Conservation (phyloP, 2,797 vertebrate species). For the Adelosebastes latens region DNA sequence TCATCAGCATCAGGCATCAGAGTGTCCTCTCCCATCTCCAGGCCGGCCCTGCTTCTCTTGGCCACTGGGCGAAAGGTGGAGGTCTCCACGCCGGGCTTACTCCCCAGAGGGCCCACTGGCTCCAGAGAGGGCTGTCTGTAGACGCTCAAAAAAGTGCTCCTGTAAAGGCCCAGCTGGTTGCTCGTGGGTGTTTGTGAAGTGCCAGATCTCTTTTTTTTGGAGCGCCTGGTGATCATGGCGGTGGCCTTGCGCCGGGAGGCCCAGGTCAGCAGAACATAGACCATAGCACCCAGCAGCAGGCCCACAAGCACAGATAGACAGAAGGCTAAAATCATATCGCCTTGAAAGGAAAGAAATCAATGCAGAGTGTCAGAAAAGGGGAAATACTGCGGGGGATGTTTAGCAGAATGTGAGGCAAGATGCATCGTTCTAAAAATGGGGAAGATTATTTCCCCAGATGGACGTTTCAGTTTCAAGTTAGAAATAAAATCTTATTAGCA, state of each 20-base stretch:
- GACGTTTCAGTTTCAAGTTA: slow-evolving; percentile 15
- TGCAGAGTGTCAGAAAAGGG: slow-evolving; percentile 15
- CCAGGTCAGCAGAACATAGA: slow-evolving; percentile 90
- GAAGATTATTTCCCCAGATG: slow-evolving; percentile 27
- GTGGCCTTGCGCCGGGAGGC: slow-evolving; percentile 89
- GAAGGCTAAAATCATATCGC: slow-evolving; percentile 91
- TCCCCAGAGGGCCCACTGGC: slow-evolving; percentile 90
- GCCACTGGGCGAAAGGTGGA: slow-evolving; percentile 92
- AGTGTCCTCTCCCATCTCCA: slow-evolving; percentile 79
- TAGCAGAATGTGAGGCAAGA: not conserved
- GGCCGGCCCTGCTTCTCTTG: slow-evolving; percentile 82
- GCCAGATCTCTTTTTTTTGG: slow-evolving; percentile 77
- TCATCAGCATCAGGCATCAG: slow-evolving; percentile 83
- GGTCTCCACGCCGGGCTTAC: slow-evolving; percentile 87
- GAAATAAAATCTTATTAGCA: slow-evolving; percentile 8
- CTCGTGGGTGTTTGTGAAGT: slow-evolving; percentile 58
- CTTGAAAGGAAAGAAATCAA: slow-evolving; percentile 70
- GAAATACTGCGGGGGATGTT: slow-evolving; percentile 21
- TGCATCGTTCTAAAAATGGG: slow-evolving; percentile 26
- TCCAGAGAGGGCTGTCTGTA: slow-evolving; percentile 93
- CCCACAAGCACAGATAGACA: slow-evolving; percentile 91
- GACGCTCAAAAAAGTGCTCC: slow-evolving; percentile 91
- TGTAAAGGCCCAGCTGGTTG: slow-evolving; percentile 88
- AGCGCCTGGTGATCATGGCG: slow-evolving; percentile 89
- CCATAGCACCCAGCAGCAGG: slow-evolving; percentile 89